Percentiles rank a stretch among this genome's conserved stretches.
Evolutionary conservation across 2,113 vertebrate genomes (phyloP).

Genomic region (Catharus bicknelli): DNA sequence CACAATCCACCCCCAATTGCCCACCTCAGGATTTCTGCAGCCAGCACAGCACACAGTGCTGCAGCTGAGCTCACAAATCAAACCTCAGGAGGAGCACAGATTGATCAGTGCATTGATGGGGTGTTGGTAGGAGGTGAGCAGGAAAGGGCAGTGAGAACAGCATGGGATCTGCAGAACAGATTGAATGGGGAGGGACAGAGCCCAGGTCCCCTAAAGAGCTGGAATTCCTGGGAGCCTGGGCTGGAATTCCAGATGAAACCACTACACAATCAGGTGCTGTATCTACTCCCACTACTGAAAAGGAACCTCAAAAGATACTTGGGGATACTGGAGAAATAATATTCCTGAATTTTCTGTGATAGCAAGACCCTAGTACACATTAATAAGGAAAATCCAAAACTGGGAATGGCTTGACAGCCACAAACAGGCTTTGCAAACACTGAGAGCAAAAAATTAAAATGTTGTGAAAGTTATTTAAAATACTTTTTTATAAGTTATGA

Average conservation of each 20-base stretch:
- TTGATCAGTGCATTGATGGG: neutral
- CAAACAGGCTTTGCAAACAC: neutral
- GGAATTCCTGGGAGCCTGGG: neutral
- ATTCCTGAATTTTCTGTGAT: neutral
- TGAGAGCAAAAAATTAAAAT: neutral
- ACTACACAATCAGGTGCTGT: fast-evolving
- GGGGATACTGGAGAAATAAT: neutral
- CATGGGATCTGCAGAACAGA: fast-evolving
- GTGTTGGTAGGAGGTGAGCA: neutral
- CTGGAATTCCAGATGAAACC: neutral
- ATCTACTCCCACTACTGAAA: neutral
- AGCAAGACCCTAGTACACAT: neutral
- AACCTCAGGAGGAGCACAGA: neutral
- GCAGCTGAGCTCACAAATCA: neutral
- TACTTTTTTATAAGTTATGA: no score
- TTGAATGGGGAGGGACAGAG: neutral
- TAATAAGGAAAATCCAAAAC: neutral
- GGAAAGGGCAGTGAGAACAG: neutral
- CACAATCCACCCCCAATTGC: neutral
- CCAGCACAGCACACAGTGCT: neutral
- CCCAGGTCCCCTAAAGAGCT: neutral
- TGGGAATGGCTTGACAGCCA: neutral
- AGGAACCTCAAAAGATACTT: neutral
- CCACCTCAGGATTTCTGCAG: neutral
- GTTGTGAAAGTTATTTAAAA: no score